Percentiles rank a stretch among this genome's conserved stretches.
phyloP scores from a whole-genome alignment of 2,888 invertebrate genomes.

The Taenaris catops region DNA sequence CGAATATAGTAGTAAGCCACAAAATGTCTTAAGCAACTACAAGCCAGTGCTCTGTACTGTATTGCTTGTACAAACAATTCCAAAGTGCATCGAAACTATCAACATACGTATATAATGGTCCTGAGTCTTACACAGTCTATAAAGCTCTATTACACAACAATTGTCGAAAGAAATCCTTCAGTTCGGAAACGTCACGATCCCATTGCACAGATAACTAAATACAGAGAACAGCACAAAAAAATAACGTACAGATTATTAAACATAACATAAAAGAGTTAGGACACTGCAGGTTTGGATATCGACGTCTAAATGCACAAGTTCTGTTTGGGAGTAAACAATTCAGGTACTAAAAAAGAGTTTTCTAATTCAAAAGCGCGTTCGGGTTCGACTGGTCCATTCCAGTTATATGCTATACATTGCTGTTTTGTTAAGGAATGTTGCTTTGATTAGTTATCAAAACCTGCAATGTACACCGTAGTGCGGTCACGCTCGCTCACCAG shows the following conservation, averaged over 20 bases:
- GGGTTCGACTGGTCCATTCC: constrained; percentile 13
- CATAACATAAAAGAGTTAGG: constrained; percentile 41
- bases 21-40: constrained; percentile 55
- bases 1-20: constrained; percentile 31
- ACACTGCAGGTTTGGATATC: constrained; percentile 64
- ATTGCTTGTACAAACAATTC: constrained; percentile 46
- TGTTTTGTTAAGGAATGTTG: constrained; percentile 48
- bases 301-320: constrained; percentile 52
- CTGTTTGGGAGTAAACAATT: constrained; percentile 17
- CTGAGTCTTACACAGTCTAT: constrained; percentile 74
- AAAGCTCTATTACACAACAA: constrained; percentile 63
- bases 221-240: constrained; percentile 66
- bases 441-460: constrained; percentile 42
- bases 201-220: constrained; percentile 56
- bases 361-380: constrained; percentile 15
- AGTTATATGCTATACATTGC: constrained; percentile 21
- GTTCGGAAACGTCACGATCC: constrained; percentile 33
- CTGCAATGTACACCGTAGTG: constrained; percentile 57
- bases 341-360: constrained; percentile 23
- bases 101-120: constrained; percentile 62
- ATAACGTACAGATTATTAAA: constrained; percentile 55
- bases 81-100: constrained; percentile 58
- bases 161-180: constrained; percentile 44
- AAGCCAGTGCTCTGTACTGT: constrained; percentile 60
- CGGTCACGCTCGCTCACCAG: constrained; percentile 77